A percentile compares a stretch with the other conserved stretches of the same genome.
These are phyloP conservation scores for Drosophila persimilis DNA, from an alignment of 1,140 invertebrate species.

Conservation along the genomic window DNA sequence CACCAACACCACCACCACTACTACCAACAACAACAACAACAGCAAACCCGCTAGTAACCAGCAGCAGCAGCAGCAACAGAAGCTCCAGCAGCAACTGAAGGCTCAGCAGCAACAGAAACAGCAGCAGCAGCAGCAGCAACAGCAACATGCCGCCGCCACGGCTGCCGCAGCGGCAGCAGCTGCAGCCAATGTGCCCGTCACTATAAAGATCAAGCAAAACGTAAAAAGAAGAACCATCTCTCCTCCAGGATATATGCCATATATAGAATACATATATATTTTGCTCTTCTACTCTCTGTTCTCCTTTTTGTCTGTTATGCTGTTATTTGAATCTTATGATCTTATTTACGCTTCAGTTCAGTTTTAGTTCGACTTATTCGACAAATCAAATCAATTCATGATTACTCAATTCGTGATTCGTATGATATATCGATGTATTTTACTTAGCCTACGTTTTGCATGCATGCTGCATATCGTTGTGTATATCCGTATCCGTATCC, in stretches of 20 bases:
- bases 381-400: conserved; percentile 24
- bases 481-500: conserved; percentile 2
- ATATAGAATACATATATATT: conserved; percentile 15
- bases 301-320: conserved; percentile 49
- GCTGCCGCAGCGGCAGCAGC: conserved; percentile 68
- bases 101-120: conserved; percentile 67
- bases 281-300: conserved; percentile 52
- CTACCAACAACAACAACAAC: conserved; percentile 72
- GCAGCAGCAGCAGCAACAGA: conserved; percentile 41
- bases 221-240: conserved; percentile 61
- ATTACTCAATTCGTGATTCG: conserved; percentile 20
- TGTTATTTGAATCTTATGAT: conserved; percentile 52
- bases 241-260: conserved; percentile 30
- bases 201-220: conserved; percentile 83
- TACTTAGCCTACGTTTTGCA: conserved; percentile 40
- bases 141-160: conserved; percentile 67
- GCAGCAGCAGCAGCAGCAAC: conserved; percentile 56
- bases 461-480: conserved; percentile 43
- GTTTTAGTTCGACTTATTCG: conserved; percentile 47
- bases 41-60: conserved; percentile 78
- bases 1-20: conserved; percentile 63
- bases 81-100: conserved; percentile 64
- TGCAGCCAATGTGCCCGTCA: conserved; percentile 73
- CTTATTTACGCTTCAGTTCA: conserved; percentile 61
- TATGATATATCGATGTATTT: conserved; percentile 1